phyloP scores from a whole-genome alignment of 1,140 invertebrate species.

The Phenacoccus solenopsis region DNA sequence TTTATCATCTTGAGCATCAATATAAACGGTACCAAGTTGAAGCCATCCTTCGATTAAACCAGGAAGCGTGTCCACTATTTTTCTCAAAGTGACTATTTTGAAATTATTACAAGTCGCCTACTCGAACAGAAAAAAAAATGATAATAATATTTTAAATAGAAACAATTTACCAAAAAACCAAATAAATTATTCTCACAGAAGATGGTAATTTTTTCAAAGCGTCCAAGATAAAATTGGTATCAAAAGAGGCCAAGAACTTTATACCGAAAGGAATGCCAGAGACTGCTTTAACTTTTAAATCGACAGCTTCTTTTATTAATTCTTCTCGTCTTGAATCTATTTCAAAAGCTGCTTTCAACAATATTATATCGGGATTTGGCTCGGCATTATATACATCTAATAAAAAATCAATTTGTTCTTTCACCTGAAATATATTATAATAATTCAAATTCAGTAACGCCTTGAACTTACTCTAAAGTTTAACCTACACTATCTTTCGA shows the following conservation, averaged over 20 bases:
- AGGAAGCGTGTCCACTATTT: constrained; percentile 64
- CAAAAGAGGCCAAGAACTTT: constrained; percentile 57
- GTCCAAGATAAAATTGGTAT: constrained; percentile 75
- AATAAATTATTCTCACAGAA: not conserved
- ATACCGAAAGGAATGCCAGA: constrained; percentile 54
- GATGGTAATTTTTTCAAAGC: constrained; percentile 39
- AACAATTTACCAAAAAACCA: not conserved
- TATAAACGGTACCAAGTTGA: constrained; percentile 22
- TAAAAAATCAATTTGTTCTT: constrained; percentile 75
- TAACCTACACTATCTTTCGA: constrained; percentile 33
- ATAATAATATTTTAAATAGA: not conserved
- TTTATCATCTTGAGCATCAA: constrained; percentile 62
- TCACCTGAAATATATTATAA: constrained; percentile 42
- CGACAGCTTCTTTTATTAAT: constrained; percentile 56
- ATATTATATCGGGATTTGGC: constrained; percentile 38
- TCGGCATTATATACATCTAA: constrained; percentile 51
- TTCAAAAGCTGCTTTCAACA: constrained; percentile 48
- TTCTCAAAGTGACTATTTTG: constrained; percentile 39
- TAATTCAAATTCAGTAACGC: constrained; percentile 24
- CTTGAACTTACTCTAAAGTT: not conserved
- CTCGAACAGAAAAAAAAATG: not conserved
- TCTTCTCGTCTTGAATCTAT: constrained; percentile 38
- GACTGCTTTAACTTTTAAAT: constrained; percentile 49
- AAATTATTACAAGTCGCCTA: not conserved
- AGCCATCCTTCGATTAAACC: constrained; percentile 60